Base-by-base conservation (phyloP, 2,113 vertebrate species). In the Heliornis fulica region DNA sequence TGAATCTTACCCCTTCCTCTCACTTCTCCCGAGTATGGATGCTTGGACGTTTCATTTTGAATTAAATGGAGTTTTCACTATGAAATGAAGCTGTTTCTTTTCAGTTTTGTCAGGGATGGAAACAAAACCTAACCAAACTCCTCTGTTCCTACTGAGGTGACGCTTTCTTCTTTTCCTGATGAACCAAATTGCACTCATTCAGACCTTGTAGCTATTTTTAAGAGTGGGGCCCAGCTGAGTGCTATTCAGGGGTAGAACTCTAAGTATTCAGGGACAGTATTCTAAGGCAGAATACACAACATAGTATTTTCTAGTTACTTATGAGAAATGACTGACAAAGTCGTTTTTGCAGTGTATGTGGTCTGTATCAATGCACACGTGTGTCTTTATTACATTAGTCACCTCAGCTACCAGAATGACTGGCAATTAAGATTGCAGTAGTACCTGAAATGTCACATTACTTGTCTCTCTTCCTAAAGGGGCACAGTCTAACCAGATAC, bases 401-500 rank as follows among this genome's bases (percentile, higher is more conserved):
- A 93, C 66, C 83, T 74, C 79, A 56, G 76, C 83, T 90, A 69
- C 90, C 61, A 48, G 85, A 81, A 93, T 78, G 88, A 86, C 76
- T 91, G 53, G 88, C 66, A 79, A 66, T 89, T 86, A 75, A 83
- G 79, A 75, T 78, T 92, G 90, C 68, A 71, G 92, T 31, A 88
- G 85, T 80, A 86, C 93, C 79, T 86, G 94, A 95, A 94, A 93
- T 90, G 85, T 91, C 88, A 90, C 92, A 83, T 88, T 81, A 72
- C 85, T 86, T 81, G 85, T 60, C 68, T 66, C 68, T 83, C 21
- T 48, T 92, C 92, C 89, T 85, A 71, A 83, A 93, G 40, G 88
- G 71, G 23, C 72, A 83, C 46, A 71, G 48, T 65, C 79, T 86
- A 71, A 83, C 51, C 64, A 68, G 90, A 71, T 51, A 78, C 92